A percentile compares a stretch with the other conserved stretches of the same genome.
Evolutionary conservation across 2,113 vertebrate species (phyloP).

Genomic region (Cairina moschata): DNA sequence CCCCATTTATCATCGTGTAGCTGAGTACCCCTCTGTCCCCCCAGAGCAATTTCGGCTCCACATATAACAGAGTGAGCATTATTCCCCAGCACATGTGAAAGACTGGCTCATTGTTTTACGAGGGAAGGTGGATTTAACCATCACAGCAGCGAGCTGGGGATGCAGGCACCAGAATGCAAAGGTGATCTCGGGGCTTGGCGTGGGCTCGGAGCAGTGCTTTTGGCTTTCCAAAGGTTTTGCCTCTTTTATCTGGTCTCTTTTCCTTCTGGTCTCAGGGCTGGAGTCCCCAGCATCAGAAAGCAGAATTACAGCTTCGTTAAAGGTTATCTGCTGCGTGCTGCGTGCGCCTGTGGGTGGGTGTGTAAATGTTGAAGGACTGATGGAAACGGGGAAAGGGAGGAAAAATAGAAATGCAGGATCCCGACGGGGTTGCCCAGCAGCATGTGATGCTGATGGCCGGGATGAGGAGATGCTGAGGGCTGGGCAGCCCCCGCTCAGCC

Average conservation of each 20-base stretch:
- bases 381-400: background rate
- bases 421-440: background rate
- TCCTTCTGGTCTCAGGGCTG: background rate
- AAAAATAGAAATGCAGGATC: background rate
- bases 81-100: background rate
- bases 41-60: fast-evolving
- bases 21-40: background rate
- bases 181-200: fast-evolving
- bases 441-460: fast-evolving
- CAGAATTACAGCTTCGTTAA: background rate
- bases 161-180: background rate
- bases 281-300: background rate
- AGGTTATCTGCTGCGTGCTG: background rate
- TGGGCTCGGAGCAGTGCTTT: background rate
- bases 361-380: background rate
- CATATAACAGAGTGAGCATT: background rate
- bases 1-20: background rate
- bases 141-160: background rate
- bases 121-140: background rate
- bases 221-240: background rate
- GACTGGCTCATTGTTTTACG: background rate
- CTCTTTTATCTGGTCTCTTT: background rate
- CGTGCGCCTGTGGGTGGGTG: background rate
- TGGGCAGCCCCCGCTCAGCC: background rate
- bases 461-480: fast-evolving